phyloP scores from a whole-genome alignment of 2,888 invertebrate genomes.

The Tinea semifulvella region DNA sequence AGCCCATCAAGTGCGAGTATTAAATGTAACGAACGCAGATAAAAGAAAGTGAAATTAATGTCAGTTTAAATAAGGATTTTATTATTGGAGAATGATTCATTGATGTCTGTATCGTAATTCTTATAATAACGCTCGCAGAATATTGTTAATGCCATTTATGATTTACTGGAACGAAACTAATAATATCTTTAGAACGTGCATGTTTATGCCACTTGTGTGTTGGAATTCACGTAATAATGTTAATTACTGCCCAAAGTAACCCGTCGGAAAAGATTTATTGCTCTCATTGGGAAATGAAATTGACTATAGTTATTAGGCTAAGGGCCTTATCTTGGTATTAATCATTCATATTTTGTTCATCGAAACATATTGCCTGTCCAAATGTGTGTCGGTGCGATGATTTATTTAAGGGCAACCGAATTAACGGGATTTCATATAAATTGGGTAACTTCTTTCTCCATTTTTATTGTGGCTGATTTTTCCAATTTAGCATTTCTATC shows the following conservation, averaged over 20 bases:
- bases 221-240: neutral
- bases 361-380: conserved; percentile 5
- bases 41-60: conserved; percentile 8
- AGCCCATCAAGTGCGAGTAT: neutral
- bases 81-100: conserved; percentile 7
- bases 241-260: conserved; percentile 17
- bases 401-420: neutral
- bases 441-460: too few relatives aligned
- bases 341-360: conserved; percentile 27
- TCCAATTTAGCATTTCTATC: too few relatives aligned
- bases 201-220: neutral
- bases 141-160: conserved; percentile 10
- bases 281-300: conserved; percentile 35
- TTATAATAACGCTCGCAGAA: neutral
- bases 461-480: too few relatives aligned
- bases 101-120: conserved; percentile 1
- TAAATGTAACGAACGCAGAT: neutral
- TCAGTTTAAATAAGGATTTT: conserved; percentile 9
- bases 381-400: conserved; percentile 5
- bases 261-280: conserved; percentile 40
- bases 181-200: neutral
- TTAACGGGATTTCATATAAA: too few relatives aligned
- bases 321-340: conserved; percentile 36
- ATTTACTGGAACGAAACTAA: neutral
- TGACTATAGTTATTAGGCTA: conserved; percentile 43